Evolutionary conservation across 2,113 vertebrate species (phyloP), one percentile per base, ranked within the genome.

Genomic region (Cavia aperea): DNA sequence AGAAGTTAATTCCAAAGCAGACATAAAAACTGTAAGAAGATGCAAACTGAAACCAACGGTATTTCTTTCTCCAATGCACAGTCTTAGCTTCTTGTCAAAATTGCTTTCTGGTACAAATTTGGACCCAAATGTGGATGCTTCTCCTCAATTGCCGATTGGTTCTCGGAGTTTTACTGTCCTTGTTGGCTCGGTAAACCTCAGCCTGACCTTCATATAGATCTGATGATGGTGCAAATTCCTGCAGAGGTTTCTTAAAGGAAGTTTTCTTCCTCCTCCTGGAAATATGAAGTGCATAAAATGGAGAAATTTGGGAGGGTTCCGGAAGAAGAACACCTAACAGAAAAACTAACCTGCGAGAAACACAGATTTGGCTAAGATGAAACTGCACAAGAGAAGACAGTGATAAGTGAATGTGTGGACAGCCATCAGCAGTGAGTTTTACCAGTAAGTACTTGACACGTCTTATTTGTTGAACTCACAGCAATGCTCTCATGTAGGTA

Each of bases 41-140:
- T 18, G 13, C 26, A 70, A 95, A 87, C 65, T 36, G 81, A 94
- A 92, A 68, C 43, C 10, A 0, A 19, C 8, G 60, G 72, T 0
- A 1, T 88, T 93, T 79, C 82, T 89, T 56, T 91, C 84, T 33
- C n/a, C 43, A 31, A 54, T 10, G 43, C 54, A n/a, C 46, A 13
- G 86, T 73, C 82, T 4, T 12, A 70, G 89, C 43, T 87, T 31
- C 24, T 93, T 92, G 85, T 94, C 90, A 65, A 87, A 97, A 90
- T 39, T 88, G 94, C 92, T 92, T 68, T 62, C 56, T 62, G 78
- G 72, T 86, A 89, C 46, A 43, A 6, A 83, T 65, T 70, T 16
- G 51, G 15, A 39, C 12, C 11, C n/a, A 87, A 86, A 93, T 4
- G 4, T 75, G n/a, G 86, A 63, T 82, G 36, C 86, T 81, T 78